Evolutionary conservation across 2,113 vertebrate genomes (phyloP).

Genomic region (Barbus barbus): DNA sequence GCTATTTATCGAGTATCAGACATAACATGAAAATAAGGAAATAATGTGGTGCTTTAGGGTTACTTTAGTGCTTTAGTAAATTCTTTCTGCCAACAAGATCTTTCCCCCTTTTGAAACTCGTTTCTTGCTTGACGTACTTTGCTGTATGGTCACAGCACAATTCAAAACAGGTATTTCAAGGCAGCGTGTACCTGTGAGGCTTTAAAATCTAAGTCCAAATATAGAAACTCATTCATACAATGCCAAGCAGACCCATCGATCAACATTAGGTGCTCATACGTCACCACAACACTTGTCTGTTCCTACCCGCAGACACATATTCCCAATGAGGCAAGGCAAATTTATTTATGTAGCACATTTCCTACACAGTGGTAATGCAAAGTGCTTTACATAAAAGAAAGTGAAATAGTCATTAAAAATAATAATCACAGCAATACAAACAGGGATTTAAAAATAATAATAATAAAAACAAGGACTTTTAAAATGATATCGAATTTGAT

Average conservation of each 20-base stretch:
- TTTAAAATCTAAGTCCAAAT: conserved; percentile 16
- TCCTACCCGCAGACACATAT: not conserved
- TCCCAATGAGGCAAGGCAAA: too few species aligned
- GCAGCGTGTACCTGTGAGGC: not conserved
- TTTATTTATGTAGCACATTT: too few species aligned
- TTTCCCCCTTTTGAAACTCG: not conserved
- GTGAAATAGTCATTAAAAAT: too few species aligned
- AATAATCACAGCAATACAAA: too few species aligned
- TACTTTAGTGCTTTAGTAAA: not conserved
- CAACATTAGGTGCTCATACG: not conserved
- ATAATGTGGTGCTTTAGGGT: not conserved
- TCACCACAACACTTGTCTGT: conserved; percentile 6
- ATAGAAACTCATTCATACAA: conserved; percentile 19
- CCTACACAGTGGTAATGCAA: too few species aligned
- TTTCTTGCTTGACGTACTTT: conserved; percentile 32
- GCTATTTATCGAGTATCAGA: not conserved
- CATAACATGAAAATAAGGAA: not conserved
- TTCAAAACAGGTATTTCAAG: conserved; percentile 16
- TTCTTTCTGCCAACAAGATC: not conserved
- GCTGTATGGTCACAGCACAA: not conserved
- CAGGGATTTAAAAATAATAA: too few species aligned
- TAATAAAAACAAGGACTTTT: too few species aligned
- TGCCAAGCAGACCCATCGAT: conserved; percentile 2
- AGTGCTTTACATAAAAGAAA: too few species aligned
- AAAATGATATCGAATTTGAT: too few species aligned